phyloP scores from a whole-genome alignment of 2,888 invertebrate genomes.

The Caradrina kadenii region DNA sequence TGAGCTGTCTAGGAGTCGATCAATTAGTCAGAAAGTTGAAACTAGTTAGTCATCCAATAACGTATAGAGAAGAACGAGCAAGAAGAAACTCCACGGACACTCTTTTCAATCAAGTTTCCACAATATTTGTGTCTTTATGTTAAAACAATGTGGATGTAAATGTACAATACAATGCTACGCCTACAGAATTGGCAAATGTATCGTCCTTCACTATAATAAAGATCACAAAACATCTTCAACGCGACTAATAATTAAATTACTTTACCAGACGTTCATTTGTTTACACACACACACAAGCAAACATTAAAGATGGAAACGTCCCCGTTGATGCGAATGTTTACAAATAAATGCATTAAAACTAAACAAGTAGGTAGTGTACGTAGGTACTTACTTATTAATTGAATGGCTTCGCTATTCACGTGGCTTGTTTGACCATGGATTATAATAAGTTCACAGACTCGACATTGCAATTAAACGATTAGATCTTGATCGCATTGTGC shows the following conservation, averaged over 20 bases:
- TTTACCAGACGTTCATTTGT: neutral
- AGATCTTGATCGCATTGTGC: slow-evolving; percentile 34
- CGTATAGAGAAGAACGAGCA: too few species aligned
- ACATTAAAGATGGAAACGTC: slow-evolving; percentile 53
- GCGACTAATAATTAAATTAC: neutral
- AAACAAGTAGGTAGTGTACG: slow-evolving; percentile 1
- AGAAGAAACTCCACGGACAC: too few species aligned
- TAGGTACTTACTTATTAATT: slow-evolving; percentile 47
- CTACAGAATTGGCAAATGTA: too few species aligned
- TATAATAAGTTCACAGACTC: slow-evolving; percentile 40
- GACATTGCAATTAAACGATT: slow-evolving; percentile 42
- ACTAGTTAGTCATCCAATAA: too few species aligned
- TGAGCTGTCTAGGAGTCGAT: too few species aligned
- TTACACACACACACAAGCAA: slow-evolving; percentile 12
- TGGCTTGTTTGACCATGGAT: slow-evolving; percentile 33
- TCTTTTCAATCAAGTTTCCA: too few species aligned
- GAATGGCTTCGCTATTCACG: slow-evolving; percentile 52
- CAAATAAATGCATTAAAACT: slow-evolving; percentile 42
- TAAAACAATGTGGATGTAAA: too few species aligned
- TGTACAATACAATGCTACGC: too few species aligned
- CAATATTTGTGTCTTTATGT: too few species aligned
- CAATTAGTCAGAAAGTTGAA: too few species aligned
- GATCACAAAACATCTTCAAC: neutral
- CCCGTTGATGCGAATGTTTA: slow-evolving; percentile 42
- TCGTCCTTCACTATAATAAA: neutral